Conservation (phyloP, 2,797 vertebrate genomes). For the Gallinago solitaria region DNA sequence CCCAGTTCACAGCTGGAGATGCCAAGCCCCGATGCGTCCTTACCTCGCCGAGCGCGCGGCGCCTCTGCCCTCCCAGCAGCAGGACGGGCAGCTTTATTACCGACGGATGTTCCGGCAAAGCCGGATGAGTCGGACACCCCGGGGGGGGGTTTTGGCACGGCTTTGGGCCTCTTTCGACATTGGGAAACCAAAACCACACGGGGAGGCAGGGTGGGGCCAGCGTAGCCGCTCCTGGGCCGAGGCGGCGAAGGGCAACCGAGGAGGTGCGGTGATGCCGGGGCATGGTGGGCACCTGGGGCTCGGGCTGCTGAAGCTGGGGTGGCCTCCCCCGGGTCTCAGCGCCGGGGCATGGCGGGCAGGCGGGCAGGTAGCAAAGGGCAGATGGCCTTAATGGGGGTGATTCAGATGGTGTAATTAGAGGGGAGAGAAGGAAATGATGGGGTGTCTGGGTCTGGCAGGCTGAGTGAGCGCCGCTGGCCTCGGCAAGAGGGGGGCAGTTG, state of each 20-base stretch:
- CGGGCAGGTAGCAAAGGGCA: not conserved
- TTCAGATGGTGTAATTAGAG: not conserved
- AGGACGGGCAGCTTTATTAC: slow-evolving; percentile 8
- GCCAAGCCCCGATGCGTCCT: not conserved
- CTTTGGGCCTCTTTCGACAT: slow-evolving; percentile 3
- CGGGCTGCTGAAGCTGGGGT: fast-evolving
- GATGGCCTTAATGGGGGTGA: not conserved
- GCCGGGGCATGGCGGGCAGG: fast-evolving
- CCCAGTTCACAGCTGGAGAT: fast-evolving
- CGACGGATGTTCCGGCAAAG: not conserved
- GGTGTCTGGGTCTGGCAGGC: not conserved
- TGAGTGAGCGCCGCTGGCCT: not conserved
- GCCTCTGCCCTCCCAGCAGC: not conserved
- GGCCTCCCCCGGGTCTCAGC: fast-evolving
- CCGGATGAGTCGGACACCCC: slow-evolving; percentile 59
- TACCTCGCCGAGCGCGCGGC: not conserved
- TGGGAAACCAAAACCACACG: slow-evolving; percentile 41
- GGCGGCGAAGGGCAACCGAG: fast-evolving
- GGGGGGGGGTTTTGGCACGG: slow-evolving; percentile 3
- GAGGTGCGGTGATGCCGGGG: fast-evolving
- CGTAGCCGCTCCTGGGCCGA: not conserved
- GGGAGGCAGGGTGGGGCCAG: not conserved
- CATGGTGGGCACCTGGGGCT: fast-evolving
- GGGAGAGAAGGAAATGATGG: not conserved
- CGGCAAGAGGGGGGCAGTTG: fast-evolving